Conservation (phyloP, 2,888 invertebrate species). For the Spodoptera exigua region DNA sequence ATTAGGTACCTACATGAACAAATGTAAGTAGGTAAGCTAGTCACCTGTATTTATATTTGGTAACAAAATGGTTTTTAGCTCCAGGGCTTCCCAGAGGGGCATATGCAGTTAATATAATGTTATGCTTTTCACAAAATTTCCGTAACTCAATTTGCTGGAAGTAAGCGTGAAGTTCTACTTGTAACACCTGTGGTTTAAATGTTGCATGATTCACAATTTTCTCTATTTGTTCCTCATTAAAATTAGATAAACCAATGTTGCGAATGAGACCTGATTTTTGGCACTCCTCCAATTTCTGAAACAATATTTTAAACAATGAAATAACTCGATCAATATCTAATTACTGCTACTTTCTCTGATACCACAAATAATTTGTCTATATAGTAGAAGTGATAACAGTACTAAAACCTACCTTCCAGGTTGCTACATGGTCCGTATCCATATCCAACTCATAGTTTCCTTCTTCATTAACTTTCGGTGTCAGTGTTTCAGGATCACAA, state of each 20-base stretch:
- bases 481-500: conserved; percentile 86
- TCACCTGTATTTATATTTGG: conserved; percentile 90
- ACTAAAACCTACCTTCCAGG: conserved; percentile 91
- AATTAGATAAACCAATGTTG: conserved; percentile 95
- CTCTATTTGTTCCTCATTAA: conserved; percentile 91
- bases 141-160: conserved; percentile 92
- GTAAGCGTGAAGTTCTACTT: conserved; percentile 93
- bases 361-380: background rate
- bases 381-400: background rate
- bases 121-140: conserved; percentile 89
- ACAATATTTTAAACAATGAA: conserved; percentile 8
- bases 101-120: conserved; percentile 92
- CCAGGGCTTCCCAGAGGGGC: conserved; percentile 93
- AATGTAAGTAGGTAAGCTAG: too few relatives aligned
- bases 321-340: background rate
- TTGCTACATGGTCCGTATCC: conserved; percentile 90
- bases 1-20: too few relatives aligned
- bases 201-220: conserved; percentile 89
- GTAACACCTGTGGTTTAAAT: conserved; percentile 92
- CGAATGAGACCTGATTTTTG: conserved; percentile 90
- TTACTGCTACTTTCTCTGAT: too few relatives aligned
- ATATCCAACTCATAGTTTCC: conserved; percentile 90
- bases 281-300: conserved; percentile 92
- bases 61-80: conserved; percentile 90
- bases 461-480: conserved; percentile 88